A percentile compares a stretch with the other conserved stretches of the same genome.
These are phyloP conservation scores for Sarcophaga bullata DNA, from an alignment of 1,140 invertebrate genomes.

Conservation along the genomic window DNA sequence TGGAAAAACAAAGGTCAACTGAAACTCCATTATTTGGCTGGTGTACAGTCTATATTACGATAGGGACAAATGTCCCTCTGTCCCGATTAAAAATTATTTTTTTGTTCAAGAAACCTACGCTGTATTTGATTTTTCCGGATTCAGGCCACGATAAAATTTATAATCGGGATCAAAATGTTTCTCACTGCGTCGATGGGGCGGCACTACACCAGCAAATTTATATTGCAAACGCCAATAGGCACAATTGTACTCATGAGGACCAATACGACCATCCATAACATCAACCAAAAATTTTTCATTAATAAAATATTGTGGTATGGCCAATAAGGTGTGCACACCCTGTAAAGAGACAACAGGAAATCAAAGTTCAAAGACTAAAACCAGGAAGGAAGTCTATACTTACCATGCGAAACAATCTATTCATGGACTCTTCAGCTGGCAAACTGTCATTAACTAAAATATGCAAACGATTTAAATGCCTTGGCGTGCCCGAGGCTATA, in stretches of 20 bases:
- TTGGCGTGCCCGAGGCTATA: slow-evolving; percentile 71
- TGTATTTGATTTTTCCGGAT: slow-evolving; percentile 59
- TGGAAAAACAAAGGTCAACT: slow-evolving; percentile 43
- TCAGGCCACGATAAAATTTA: slow-evolving; percentile 59
- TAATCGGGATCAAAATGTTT: slow-evolving; percentile 71
- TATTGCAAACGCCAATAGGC: slow-evolving; percentile 71
- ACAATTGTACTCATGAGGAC: slow-evolving; percentile 67
- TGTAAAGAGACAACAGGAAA: slow-evolving; percentile 13
- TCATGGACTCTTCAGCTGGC: slow-evolving; percentile 68
- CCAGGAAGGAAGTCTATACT: neutral
- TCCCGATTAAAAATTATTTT: neutral
- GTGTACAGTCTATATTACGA: no score
- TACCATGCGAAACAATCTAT: slow-evolving; percentile 73
- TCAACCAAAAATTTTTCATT: slow-evolving; percentile 63
- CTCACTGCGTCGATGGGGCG: slow-evolving; percentile 67
- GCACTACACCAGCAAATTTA: slow-evolving; percentile 71
- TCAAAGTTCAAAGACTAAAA: neutral
- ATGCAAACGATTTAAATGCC: slow-evolving; percentile 70
- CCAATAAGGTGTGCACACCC: slow-evolving; percentile 60
- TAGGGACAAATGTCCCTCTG: no score
- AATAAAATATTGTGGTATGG: slow-evolving; percentile 61
- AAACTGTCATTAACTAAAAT: slow-evolving; percentile 66
- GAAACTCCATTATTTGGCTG: no score
- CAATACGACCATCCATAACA: slow-evolving; percentile 59
- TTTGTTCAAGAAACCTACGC: slow-evolving; percentile 46